phyloP scores from a whole-genome alignment of 2,113 vertebrate genomes.

The Zapornia atra region DNA sequence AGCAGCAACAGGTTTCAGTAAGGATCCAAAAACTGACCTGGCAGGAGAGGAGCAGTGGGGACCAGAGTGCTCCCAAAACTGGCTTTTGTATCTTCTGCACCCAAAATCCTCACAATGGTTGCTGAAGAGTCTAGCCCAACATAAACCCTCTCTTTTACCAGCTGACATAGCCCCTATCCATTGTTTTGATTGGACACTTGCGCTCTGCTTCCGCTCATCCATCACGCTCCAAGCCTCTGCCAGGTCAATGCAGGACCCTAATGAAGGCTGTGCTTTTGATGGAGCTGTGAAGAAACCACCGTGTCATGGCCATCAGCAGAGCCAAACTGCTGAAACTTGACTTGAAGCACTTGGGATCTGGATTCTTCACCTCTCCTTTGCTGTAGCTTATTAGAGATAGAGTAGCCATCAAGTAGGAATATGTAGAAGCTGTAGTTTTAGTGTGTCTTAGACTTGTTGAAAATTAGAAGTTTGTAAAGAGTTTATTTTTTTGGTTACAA shows the following conservation, averaged over 20 bases:
- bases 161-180: not conserved
- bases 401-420: not conserved
- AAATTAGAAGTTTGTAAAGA: not conserved
- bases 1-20: not conserved
- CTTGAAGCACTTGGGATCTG: not conserved
- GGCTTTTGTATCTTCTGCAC: not conserved
- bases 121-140: slow-evolving; percentile 3
- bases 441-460: not conserved
- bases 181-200: not conserved
- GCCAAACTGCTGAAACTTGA: slow-evolving; percentile 7
- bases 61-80: not conserved
- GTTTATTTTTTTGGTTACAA: not conserved
- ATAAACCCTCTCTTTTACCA: not conserved
- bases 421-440: not conserved
- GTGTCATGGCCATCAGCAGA: not conserved
- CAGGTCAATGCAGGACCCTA: not conserved
- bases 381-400: not conserved
- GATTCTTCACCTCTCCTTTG: slow-evolving; percentile 1
- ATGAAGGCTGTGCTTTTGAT: not conserved
- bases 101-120: not conserved
- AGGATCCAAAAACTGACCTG: not conserved
- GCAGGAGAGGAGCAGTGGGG: not conserved
- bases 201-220: not conserved
- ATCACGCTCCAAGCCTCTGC: not conserved
- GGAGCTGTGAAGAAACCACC: not conserved